These are phyloP conservation scores for Cisticola juncidis DNA, from an alignment of 2,113 vertebrate species.

Conservation along the genomic window DNA sequence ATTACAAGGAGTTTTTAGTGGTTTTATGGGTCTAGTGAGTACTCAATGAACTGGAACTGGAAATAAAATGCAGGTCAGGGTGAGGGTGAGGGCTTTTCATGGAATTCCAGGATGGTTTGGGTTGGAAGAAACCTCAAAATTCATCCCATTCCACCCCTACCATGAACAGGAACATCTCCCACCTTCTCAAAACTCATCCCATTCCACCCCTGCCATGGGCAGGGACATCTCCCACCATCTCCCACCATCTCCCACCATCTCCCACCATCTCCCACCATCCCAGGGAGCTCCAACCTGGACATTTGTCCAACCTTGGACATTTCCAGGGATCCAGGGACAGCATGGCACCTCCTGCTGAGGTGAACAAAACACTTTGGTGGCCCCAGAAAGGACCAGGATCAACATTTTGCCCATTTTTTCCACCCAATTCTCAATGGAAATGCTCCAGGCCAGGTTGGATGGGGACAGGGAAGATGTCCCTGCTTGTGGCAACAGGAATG, in stretches of 20 bases:
- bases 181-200: too few relatives aligned
- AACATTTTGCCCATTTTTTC: neutral
- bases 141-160: too few relatives aligned
- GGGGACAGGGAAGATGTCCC: neutral
- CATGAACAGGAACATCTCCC: neutral
- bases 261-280: neutral
- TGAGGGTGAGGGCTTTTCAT: neutral
- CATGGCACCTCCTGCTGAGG: neutral
- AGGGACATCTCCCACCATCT: too few relatives aligned
- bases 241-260: too few relatives aligned
- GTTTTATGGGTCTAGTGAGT: neutral
- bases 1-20: neutral
- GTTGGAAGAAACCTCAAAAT: neutral
- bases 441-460: neutral
- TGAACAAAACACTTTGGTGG: neutral
- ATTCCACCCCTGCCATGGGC: too few relatives aligned
- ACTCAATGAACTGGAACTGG: neutral
- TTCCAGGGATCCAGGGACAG: neutral
- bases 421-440: neutral
- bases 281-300: too few relatives aligned
- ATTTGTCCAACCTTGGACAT: accelerated
- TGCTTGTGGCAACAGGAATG: neutral
- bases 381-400: neutral
- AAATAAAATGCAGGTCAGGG: neutral
- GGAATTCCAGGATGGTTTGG: neutral